Evolutionary conservation across 2,888 invertebrate genomes (phyloP).

Genomic region (Taphrorychus bicolor): DNA sequence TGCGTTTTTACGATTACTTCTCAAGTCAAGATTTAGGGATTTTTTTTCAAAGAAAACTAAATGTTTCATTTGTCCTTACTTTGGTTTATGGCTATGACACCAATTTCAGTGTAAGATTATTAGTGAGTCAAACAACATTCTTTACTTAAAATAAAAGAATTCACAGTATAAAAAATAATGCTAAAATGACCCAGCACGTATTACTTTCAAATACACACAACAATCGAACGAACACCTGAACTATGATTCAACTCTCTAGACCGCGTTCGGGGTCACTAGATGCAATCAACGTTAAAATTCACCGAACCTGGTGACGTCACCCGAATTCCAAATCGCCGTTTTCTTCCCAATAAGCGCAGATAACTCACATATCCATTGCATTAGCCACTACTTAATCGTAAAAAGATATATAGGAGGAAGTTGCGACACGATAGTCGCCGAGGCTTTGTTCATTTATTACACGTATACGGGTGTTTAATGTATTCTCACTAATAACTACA

Average conservation of each 20-base stretch:
- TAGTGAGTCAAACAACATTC: too few species aligned
- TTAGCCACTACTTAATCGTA: neutral
- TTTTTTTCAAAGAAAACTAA: too few species aligned
- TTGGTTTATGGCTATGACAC: too few species aligned
- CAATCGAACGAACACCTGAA: neutral
- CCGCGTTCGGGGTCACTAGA: neutral
- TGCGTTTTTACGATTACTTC: too few species aligned
- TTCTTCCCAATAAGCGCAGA: neutral
- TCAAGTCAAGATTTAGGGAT: too few species aligned
- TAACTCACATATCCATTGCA: neutral
- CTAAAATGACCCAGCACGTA: too few species aligned
- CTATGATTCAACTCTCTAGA: neutral
- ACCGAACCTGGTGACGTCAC: neutral
- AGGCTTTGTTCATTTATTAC: neutral
- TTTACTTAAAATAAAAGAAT: too few species aligned
- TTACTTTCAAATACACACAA: too few species aligned
- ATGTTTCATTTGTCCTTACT: too few species aligned
- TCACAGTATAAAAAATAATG: too few species aligned
- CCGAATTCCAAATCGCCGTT: neutral
- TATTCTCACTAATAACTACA: neutral
- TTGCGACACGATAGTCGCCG: neutral
- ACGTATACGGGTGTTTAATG: conserved; percentile 4
- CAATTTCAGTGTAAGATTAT: too few species aligned
- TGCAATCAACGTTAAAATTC: neutral
- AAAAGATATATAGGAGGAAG: neutral